phyloP scores from a whole-genome alignment of 2,888 invertebrate genomes.

The Agapostemon virescens region DNA sequence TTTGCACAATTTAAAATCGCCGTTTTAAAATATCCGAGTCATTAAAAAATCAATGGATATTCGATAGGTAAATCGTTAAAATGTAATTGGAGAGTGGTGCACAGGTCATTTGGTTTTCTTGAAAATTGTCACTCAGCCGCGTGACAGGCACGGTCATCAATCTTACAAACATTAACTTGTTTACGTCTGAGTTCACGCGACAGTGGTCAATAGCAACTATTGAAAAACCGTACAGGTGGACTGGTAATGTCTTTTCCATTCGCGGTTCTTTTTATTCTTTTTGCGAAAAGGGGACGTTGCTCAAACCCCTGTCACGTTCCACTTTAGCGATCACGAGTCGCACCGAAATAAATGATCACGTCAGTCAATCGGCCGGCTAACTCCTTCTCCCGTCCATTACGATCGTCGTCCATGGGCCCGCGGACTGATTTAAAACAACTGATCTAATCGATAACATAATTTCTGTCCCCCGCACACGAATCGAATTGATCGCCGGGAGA shows the following conservation, averaged over 20 bases:
- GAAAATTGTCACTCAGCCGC: background rate
- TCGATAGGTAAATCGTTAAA: background rate
- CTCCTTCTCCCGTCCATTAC: conserved; percentile 42
- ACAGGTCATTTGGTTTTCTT: background rate
- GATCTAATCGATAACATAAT: conserved; percentile 48
- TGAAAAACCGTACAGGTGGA: background rate
- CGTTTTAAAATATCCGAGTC: background rate
- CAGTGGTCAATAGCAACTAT: conserved; percentile 4
- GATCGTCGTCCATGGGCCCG: background rate
- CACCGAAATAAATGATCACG: conserved; percentile 55
- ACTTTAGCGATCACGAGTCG: conserved; percentile 51
- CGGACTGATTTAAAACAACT: conserved; percentile 41
- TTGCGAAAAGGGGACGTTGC: conserved; percentile 16
- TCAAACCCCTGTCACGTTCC: conserved; percentile 47
- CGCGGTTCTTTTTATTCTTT: background rate
- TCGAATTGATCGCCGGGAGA: conserved; percentile 52
- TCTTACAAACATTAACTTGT: conserved; percentile 15
- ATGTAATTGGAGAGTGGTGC: background rate
- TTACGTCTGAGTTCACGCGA: background rate
- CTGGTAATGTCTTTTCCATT: conserved; percentile 4
- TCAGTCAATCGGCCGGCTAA: conserved; percentile 29
- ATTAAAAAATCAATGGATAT: background rate
- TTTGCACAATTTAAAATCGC: too few relatives aligned
- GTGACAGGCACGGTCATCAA: background rate
- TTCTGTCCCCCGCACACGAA: conserved; percentile 44